Evolutionary conservation across 2,888 invertebrate species (phyloP).

Genomic region (Tipula confusa): DNA sequence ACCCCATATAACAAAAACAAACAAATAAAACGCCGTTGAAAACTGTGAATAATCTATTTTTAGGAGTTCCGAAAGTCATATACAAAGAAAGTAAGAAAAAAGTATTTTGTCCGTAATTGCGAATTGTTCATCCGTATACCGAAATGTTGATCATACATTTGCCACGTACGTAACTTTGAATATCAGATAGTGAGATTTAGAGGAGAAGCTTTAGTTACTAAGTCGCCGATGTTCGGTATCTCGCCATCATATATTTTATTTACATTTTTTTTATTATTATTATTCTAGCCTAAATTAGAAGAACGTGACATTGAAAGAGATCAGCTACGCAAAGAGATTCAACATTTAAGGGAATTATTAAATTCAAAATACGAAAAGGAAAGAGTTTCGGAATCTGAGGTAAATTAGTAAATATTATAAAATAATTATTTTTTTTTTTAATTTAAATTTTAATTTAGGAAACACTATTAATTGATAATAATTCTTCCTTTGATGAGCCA

Average conservation of each 20-base stretch:
- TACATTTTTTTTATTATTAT: neutral
- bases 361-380: constrained; percentile 56
- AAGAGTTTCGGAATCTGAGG: constrained; percentile 29
- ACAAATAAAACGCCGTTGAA: too few relatives aligned
- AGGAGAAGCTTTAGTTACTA: neutral
- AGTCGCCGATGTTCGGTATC: neutral
- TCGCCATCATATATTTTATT: too few relatives aligned
- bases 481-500: neutral
- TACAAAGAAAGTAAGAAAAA: too few relatives aligned
- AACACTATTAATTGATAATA: constrained; percentile 12
- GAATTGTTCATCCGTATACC: too few relatives aligned
- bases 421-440: neutral
- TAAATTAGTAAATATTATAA: neutral
- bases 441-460: neutral
- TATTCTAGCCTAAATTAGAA: constrained; percentile 63
- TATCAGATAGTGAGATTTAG: too few relatives aligned
- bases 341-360: constrained; percentile 65
- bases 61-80: too few relatives aligned
- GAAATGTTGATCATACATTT: too few relatives aligned
- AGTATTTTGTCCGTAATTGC: too few relatives aligned
- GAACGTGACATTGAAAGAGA: constrained; percentile 72
- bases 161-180: too few relatives aligned
- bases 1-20: too few relatives aligned
- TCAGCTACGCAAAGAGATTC: constrained; percentile 65
- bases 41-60: too few relatives aligned